Base-by-base conservation (phyloP, 2,888 invertebrate species). In the Drosophila rellima region DNA sequence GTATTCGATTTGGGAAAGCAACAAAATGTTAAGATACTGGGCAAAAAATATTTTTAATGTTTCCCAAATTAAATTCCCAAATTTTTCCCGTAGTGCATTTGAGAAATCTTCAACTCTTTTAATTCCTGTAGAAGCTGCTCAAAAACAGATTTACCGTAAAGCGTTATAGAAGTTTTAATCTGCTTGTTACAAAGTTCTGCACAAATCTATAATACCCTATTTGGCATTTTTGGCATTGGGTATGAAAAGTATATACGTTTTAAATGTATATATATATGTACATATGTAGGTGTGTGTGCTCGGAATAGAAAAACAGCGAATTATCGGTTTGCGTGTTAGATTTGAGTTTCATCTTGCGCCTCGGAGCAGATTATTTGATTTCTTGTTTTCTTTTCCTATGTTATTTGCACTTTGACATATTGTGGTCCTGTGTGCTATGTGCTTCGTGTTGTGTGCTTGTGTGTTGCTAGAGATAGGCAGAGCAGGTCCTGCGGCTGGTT, bases 341-440 rank as follows among this genome's bases (percentile, higher is more conserved):
- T 33, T 31, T 23, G n/a, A 44, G 55, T 15, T 40, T 11, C 18
- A 18, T 42, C 6, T 56, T 33, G 51, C 33, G 23, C 23, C 50
- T 35, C 35, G 20, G 2, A 5, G 3, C 11, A 56, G 33, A 17
- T 56, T 33, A 56, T 42, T 40, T 18, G n/a, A 11, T 55, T 31
- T 48, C 48, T 31, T 18, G 37, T 29, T 59, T 20, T 37, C n/a
- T 23, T 50, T 51, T 52, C n/a, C 50, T 15, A 50, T 66, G 62
- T 63, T 66, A 61, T 80, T 78, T 82, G 75, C 80, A 83, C 84
- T 79, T 75, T 70, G 69, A 69, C 74, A 77, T 81, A 81, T 74
- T 79, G 77, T 47, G 44, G 48, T 45, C 20, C 26, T 56, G 44
- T 45, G 56, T 33, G 20, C n/a, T n/a, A n/a, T n/a, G 15, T 20